phyloP scores from a whole-genome alignment of 2,113 vertebrate species.

The Rhinolophus sinicus region DNA sequence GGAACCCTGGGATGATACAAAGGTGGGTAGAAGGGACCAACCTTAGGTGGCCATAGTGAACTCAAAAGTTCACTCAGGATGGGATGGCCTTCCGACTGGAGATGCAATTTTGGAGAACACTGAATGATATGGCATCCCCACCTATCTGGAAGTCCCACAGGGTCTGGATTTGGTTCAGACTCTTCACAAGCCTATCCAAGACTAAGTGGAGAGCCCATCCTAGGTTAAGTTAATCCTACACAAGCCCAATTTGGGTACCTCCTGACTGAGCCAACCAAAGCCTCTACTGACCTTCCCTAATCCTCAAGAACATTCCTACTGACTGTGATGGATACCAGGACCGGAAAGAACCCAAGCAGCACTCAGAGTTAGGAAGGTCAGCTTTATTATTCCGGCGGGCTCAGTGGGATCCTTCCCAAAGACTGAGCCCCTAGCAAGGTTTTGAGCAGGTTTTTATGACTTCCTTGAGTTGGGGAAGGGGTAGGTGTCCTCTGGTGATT shows the following conservation, averaged over 20 bases:
- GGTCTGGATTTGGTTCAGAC: background rate
- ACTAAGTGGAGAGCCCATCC: background rate
- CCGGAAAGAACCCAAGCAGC: too few relatives aligned
- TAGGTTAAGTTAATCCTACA: background rate
- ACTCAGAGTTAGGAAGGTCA: too few relatives aligned
- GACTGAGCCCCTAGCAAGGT: too few relatives aligned
- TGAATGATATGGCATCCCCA: background rate
- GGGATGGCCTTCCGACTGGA: background rate
- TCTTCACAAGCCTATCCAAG: background rate
- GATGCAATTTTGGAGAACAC: background rate
- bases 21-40: background rate
- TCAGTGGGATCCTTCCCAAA: too few relatives aligned
- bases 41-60: background rate
- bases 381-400: too few relatives aligned
- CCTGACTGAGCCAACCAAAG: background rate
- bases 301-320: background rate
- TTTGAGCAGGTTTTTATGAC: too few relatives aligned
- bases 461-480: too few relatives aligned
- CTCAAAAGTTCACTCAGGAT: background rate
- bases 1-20: background rate
- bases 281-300: background rate
- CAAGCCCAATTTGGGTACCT: background rate
- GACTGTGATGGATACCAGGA: too few relatives aligned
- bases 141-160: background rate
- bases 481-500: too few relatives aligned